Percentiles rank a stretch among this genome's conserved stretches.
These are phyloP conservation scores for Phylloscopus collybita DNA, from an alignment of 2,797 vertebrate genomes.

Conservation along the genomic window DNA sequence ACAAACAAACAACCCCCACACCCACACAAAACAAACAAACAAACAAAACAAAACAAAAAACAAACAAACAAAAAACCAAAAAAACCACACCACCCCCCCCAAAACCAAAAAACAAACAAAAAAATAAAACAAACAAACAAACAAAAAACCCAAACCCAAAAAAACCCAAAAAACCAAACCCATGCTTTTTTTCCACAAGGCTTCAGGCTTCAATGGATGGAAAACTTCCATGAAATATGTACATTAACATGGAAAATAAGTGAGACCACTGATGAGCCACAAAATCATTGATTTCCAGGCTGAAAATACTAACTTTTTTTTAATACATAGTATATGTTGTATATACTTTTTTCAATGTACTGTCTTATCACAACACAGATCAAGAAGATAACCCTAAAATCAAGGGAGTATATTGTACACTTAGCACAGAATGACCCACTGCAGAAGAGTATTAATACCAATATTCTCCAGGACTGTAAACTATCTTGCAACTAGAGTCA, in stretches of 20 bases:
- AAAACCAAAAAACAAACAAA: too few species aligned
- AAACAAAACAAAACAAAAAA: too few species aligned
- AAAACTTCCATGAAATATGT: neutral
- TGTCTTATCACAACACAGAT: neutral
- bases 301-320: neutral
- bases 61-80: too few species aligned
- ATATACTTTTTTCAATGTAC: neutral
- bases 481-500: neutral
- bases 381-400: neutral
- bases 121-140: too few species aligned
- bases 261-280: neutral
- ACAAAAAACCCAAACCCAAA: too few species aligned
- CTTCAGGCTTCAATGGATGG: neutral
- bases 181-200: neutral
- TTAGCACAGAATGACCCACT: neutral
- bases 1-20: too few species aligned
- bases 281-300: neutral
- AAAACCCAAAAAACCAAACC: too few species aligned
- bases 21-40: too few species aligned
- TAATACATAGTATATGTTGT: neutral
- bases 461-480: neutral
- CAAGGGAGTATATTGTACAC: neutral
- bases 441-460: neutral
- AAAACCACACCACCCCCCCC: too few species aligned
- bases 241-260: neutral